Evolutionary conservation across 2,797 vertebrate species (phyloP), one percentile per base, ranked within the genome.

Genomic region (Denticeps clupeoides): DNA sequence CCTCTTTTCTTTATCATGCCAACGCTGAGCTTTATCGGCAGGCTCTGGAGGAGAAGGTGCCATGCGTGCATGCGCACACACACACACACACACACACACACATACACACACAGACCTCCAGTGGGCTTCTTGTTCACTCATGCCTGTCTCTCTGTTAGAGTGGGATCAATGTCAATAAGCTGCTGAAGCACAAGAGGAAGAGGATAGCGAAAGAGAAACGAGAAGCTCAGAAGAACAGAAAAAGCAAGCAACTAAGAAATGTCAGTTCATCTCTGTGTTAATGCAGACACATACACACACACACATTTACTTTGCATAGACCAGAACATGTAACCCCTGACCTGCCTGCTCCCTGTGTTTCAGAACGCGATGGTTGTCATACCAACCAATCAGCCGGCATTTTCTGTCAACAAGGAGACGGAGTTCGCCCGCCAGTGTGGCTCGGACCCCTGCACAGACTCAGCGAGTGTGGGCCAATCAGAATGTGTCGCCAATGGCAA

Each of bases 1-100:
- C 91, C 0, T 67, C 79, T 47, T 91, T 89, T 0, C 9, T 96
- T 54, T 90, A 84, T 74, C 95, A 91, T 55, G 87, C 91, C 62
- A 96, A 97, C 0, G 87, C 89, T 27, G 91, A 93, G 53, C 63
- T 93, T 55, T 95, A 89, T 1, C 58, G 81, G 5, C 86, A 90
- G 1, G 73, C 84, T 0, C 70, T 97, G 52, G 86, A 87, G 60
- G 70, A 82, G 49, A 92, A 85, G 87, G 93, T 94, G 56, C 21
- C 27, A 1, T 5, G 25, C 10, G 24, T 15, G 48, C 6, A 45
- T n/a, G 9, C 12, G 25, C n/a, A 9, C 21, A 26, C 24, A 45
- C 21, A 12, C 18, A 21, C 9, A 43, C 3, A 29, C 22, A 35
- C 38, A 49, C 28, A 41, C 12, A 18, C 13, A 13, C 4, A 33